Evolutionary conservation across 37 sponge, comb jelly and placozoan species (phyloP).

Genomic region (Ianthella basta): DNA sequence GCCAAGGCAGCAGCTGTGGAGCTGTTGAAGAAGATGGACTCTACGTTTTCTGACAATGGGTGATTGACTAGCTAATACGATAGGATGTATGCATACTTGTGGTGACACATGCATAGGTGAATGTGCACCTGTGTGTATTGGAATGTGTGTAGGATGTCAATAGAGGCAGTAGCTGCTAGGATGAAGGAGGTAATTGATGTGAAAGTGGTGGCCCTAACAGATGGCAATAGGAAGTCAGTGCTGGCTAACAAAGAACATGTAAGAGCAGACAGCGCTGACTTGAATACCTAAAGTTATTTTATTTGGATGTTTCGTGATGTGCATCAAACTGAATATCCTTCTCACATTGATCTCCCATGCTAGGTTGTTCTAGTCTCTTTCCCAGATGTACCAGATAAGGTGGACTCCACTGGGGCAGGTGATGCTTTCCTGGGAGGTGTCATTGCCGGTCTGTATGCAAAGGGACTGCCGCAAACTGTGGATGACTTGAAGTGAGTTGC

Average conservation of each 20-base stretch:
- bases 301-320: too few species aligned
- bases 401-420: constrained; percentile 94
- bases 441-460: constrained; percentile 46
- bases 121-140: background rate
- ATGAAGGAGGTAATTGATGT: constrained; percentile 53
- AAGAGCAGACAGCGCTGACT: too few species aligned
- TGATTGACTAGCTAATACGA: too few species aligned
- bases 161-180: background rate
- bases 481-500: constrained; percentile 53
- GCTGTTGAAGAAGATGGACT: constrained; percentile 26
- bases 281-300: too few species aligned
- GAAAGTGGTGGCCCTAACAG: constrained; percentile 80
- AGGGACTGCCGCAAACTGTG: constrained; percentile 54
- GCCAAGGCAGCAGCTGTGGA: constrained; percentile 75
- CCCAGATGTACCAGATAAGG: constrained; percentile 44
- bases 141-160: background rate
- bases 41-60: background rate
- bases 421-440: constrained; percentile 93
- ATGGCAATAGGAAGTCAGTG: constrained; percentile 57
- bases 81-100: too few species aligned
- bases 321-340: too few species aligned
- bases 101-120: too few species aligned
- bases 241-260: constrained; percentile 63
- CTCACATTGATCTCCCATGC: too few species aligned
- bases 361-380: constrained; percentile 69